These are phyloP conservation scores for Dasyurus viverrinus DNA, from an alignment of 2,113 vertebrate species.

Conservation along the genomic window DNA sequence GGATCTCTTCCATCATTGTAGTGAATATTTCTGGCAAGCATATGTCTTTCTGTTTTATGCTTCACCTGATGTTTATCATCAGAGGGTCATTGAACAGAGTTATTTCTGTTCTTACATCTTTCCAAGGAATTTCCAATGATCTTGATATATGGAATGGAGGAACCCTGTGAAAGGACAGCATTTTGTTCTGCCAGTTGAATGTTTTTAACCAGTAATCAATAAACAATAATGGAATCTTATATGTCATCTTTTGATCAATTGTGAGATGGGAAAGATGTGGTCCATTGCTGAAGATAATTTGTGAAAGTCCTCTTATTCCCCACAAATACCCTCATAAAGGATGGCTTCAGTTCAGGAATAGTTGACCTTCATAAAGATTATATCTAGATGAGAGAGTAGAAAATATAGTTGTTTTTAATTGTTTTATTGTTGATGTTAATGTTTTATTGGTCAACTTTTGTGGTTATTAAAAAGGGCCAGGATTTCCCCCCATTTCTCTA, in stretches of 20 bases:
- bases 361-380: background rate
- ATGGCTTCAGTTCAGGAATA: background rate
- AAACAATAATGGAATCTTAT: background rate
- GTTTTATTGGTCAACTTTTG: background rate
- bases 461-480: background rate
- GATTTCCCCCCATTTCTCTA: background rate
- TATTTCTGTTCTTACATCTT: background rate
- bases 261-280: background rate
- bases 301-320: background rate
- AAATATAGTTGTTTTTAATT: background rate
- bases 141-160: background rate
- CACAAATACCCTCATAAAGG: background rate
- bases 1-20: background rate
- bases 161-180: background rate
- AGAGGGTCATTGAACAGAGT: background rate
- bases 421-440: background rate
- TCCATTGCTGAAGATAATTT: background rate
- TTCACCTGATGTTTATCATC: conserved; percentile 5
- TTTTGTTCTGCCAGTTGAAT: background rate
- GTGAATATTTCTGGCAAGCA: background rate
- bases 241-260: background rate
- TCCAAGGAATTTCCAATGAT: background rate
- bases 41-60: background rate
- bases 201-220: background rate
- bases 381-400: background rate